Percentiles rank a stretch among this genome's conserved stretches.
phyloP scores from a whole-genome alignment of 2,888 invertebrate species.

The Aleiodes alternator region DNA sequence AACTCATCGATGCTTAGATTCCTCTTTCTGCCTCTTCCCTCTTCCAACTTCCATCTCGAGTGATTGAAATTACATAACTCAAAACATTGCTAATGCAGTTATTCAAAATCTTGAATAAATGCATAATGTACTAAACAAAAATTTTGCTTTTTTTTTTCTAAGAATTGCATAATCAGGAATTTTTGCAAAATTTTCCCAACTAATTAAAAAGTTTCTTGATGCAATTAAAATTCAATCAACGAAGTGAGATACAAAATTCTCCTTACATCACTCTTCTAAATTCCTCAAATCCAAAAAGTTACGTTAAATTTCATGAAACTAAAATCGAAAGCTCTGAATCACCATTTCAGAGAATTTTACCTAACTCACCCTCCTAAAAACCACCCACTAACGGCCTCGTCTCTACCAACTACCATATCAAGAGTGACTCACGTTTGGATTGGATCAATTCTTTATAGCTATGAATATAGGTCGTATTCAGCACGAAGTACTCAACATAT shows the following conservation, averaged over 20 bases:
- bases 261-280: slow-evolving; percentile 1
- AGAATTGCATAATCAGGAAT: too few species aligned
- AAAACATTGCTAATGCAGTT: slow-evolving; percentile 1
- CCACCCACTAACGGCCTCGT: slow-evolving; percentile 39
- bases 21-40: slow-evolving; percentile 7
- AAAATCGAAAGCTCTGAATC: slow-evolving; percentile 31
- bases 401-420: slow-evolving; percentile 34
- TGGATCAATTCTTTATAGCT: slow-evolving; percentile 31
- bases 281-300: slow-evolving; percentile 19
- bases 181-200: too few species aligned
- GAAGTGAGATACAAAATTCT: too few species aligned
- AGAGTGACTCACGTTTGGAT: slow-evolving; percentile 50
- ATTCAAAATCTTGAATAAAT: not conserved
- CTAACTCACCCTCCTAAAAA: slow-evolving; percentile 56
- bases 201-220: too few species aligned
- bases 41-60: not conserved
- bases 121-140: not conserved
- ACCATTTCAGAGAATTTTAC: slow-evolving; percentile 56
- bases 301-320: slow-evolving; percentile 32
- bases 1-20: slow-evolving; percentile 45
- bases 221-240: too few species aligned
- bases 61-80: slow-evolving; percentile 14
- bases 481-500: not conserved
- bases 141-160: too few species aligned
- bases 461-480: slow-evolving; percentile 37